A percentile compares a stretch with the other conserved stretches of the same genome.
phyloP scores from a whole-genome alignment of 2,888 invertebrate species.

The Pandemis cinnamomeana region DNA sequence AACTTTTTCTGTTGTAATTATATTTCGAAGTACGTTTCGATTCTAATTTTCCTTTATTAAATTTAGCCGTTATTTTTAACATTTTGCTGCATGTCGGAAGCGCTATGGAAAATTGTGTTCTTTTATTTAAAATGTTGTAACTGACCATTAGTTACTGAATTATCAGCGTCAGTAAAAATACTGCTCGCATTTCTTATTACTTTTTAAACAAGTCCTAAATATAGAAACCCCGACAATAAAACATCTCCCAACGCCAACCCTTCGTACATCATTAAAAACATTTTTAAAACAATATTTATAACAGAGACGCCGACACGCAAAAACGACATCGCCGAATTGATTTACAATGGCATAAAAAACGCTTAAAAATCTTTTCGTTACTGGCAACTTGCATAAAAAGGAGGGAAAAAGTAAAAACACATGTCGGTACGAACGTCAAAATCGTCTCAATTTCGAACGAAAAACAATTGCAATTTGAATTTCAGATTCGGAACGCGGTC shows the following conservation, averaged over 20 bases:
- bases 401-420: slow-evolving; percentile 61
- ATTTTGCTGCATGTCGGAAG: neutral
- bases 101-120: neutral
- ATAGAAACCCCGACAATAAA: slow-evolving; percentile 49
- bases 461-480: slow-evolving; percentile 82
- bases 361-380: slow-evolving; percentile 47
- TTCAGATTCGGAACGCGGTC: slow-evolving; percentile 78
- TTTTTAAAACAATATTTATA: slow-evolving; percentile 69
- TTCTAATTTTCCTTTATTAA: slow-evolving; percentile 10
- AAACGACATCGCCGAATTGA: slow-evolving; percentile 71
- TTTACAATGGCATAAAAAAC: slow-evolving; percentile 65
- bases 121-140: neutral
- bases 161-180: neutral
- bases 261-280: slow-evolving; percentile 70
- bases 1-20: slow-evolving; percentile 38
- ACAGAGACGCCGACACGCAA: slow-evolving; percentile 61
- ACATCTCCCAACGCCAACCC: slow-evolving; percentile 51
- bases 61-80: neutral
- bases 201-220: slow-evolving; percentile 39
- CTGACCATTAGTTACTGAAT: neutral
- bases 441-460: slow-evolving; percentile 80
- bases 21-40: slow-evolving; percentile 13
- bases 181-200: neutral
- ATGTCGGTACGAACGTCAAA: slow-evolving; percentile 78
- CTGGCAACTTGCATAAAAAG: slow-evolving; percentile 45